Percentiles rank a stretch among this genome's conserved stretches.
These are phyloP conservation scores for Sisor rabdophorus DNA, from an alignment of 2,113 vertebrate species.

Conservation along the genomic window DNA sequence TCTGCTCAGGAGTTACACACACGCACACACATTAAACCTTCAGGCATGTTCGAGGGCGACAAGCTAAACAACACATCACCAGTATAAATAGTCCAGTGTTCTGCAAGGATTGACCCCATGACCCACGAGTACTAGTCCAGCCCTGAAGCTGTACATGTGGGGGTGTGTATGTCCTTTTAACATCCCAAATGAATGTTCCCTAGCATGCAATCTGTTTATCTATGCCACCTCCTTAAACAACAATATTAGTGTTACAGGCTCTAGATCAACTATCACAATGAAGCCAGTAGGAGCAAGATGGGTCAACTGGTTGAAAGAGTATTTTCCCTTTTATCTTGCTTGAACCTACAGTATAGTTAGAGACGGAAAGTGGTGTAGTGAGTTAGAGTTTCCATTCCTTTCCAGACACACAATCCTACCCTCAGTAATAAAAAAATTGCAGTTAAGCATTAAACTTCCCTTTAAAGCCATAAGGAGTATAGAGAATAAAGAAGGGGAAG, in stretches of 20 bases:
- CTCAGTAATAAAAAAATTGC: constrained; percentile 30
- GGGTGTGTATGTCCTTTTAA: neutral
- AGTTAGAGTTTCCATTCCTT: constrained; percentile 7
- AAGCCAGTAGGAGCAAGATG: neutral
- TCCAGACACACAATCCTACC: constrained; percentile 7
- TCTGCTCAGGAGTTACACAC: constrained; percentile 50
- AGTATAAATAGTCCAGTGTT: constrained; percentile 74
- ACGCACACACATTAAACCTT: constrained; percentile 47
- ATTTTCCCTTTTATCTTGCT: neutral
- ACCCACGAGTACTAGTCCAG: constrained; percentile 63
- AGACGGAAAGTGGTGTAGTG: neutral
- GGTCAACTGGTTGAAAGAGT: neutral
- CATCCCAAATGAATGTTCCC: neutral
- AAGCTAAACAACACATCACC: constrained; percentile 75
- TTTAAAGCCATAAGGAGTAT: constrained; percentile 5
- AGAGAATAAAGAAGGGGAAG: neutral
- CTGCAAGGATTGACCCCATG: constrained; percentile 62
- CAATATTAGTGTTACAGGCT: constrained; percentile 55
- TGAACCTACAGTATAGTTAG: constrained; percentile 10
- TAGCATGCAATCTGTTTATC: constrained; percentile 18
- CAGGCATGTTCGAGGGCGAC: constrained; percentile 73
- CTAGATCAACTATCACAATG: neutral
- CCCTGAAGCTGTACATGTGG: neutral
- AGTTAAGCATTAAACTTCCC: constrained; percentile 18
- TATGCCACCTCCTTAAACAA: constrained; percentile 39